A percentile compares a stretch with the other conserved stretches of the same genome.
These are phyloP conservation scores for Scophthalmus maximus DNA, from an alignment of 2,113 vertebrate genomes.

Conservation along the genomic window DNA sequence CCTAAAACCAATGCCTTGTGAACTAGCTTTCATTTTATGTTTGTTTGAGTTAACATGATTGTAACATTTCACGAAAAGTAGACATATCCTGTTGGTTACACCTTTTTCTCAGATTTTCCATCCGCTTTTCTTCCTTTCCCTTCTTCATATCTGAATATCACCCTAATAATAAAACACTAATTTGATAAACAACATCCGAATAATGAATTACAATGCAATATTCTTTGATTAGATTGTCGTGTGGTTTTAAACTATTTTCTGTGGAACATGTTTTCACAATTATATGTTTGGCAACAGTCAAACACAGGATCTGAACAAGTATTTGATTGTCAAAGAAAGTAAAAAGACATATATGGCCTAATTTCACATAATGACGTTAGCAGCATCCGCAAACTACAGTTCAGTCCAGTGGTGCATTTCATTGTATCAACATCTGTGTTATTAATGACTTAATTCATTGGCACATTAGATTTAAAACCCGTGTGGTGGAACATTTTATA, in stretches of 20 bases:
- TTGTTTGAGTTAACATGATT: not conserved
- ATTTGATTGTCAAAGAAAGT: constrained; percentile 4
- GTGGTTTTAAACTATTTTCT: not conserved
- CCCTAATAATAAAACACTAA: not conserved
- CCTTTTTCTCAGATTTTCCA: no score
- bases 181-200: not conserved
- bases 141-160: not conserved
- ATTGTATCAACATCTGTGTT: not conserved
- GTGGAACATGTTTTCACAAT: not conserved
- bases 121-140: not conserved
- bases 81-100: not conserved
- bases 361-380: no score
- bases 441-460: not conserved
- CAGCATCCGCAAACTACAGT: no score
- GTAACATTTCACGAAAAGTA: constrained; percentile 16
- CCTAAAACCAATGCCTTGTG: constrained; percentile 4
- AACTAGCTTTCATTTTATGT: constrained; percentile 14
- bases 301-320: not conserved
- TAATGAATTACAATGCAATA: not conserved
- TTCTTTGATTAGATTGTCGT: constrained; percentile 1
- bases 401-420: not conserved
- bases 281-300: not conserved
- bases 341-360: not conserved
- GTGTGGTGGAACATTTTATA: not conserved
- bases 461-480: not conserved